Percentiles rank a stretch among this genome's conserved stretches.
Evolutionary conservation across 2,797 vertebrate genomes (phyloP).

Genomic region (Poeciliopsis presidionis): DNA sequence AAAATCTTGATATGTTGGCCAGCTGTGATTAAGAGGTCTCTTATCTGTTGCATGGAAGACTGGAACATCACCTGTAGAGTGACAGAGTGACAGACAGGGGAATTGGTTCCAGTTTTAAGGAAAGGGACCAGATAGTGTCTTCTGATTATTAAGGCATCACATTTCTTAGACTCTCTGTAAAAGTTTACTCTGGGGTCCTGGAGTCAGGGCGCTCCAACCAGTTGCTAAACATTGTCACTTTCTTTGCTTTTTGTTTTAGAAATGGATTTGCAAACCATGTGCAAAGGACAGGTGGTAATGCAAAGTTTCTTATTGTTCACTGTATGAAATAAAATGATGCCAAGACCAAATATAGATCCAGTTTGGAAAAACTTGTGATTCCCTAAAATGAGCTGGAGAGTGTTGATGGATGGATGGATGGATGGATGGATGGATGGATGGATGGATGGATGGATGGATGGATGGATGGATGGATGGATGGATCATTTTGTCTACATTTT

Average conservation of each 20-base stretch:
- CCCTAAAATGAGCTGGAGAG: not conserved
- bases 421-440: not conserved
- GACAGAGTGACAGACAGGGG: not conserved
- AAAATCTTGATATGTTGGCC: not conserved
- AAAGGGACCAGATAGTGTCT: not conserved
- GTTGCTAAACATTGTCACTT: not conserved
- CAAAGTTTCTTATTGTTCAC: not conserved
- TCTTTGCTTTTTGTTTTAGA: not conserved
- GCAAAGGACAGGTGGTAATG: not conserved
- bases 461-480: not conserved
- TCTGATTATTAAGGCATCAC: not conserved
- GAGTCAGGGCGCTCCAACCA: not conserved
- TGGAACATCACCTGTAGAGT: not conserved
- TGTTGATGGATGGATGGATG: not conserved
- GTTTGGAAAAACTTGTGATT: not conserved
- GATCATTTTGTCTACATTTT: not conserved
- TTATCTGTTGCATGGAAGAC: not conserved
- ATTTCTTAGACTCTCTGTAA: not conserved
- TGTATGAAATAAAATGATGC: not conserved
- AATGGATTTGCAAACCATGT: not conserved
- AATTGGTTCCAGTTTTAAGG: not conserved
- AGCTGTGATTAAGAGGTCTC: not conserved
- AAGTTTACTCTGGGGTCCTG: not conserved
- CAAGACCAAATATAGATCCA: not conserved
- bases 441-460: conserved; percentile 9